Base-by-base conservation (phyloP, 2,113 vertebrate genomes). In the Prionailurus viverrinus region DNA sequence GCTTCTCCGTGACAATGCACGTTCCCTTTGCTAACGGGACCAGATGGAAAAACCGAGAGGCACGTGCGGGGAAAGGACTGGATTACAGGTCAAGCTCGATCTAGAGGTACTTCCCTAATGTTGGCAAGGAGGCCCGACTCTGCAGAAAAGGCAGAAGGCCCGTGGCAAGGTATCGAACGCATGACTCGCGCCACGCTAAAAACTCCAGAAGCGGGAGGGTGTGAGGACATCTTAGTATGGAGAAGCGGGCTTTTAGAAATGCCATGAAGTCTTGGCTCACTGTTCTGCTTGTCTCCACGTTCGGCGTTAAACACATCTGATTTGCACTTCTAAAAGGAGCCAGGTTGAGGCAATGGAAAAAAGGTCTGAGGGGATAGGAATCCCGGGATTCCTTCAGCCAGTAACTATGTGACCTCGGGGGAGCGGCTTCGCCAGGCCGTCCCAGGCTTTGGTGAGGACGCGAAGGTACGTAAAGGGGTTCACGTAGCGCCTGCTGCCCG, bases 131-230 rank as follows among this genome's bases (percentile, higher is more conserved):
- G 1, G 1, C 63, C 4, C 8, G 71, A 51, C 51, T 48, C 25
- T 21, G 21, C 45, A 87, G 51, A 27, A 39, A 36, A 41, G 66
- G 29, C 76, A 0, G 73, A 86, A 82, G 73, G 12, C 19, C 3
- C 0, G 4, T 0, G 0, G 21, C 13, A 69, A 73, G 61, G 71
- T 3, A 0, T 11, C 0, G 13, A 39, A 19, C 0, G 58, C 1
- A 23, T 69, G 93, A 23, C 41, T 7, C 55, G 13, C 0, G 5
- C 29, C 0, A 23, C 51, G 45, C 0, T 7, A 1, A 11, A 21
- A 55, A 5, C 16, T 23, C 65, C 74, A 27, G 31, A 12, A 76
- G 19, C 36, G 23, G 23, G 27, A 58, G 29, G 33, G 29, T 61
- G 19, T 13, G 21, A 14, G 9, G 27, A 13, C n/a, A 2, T 81